Evolutionary conservation across 2,888 invertebrate species (phyloP).

Genomic region (Eupithecia abbreviata): DNA sequence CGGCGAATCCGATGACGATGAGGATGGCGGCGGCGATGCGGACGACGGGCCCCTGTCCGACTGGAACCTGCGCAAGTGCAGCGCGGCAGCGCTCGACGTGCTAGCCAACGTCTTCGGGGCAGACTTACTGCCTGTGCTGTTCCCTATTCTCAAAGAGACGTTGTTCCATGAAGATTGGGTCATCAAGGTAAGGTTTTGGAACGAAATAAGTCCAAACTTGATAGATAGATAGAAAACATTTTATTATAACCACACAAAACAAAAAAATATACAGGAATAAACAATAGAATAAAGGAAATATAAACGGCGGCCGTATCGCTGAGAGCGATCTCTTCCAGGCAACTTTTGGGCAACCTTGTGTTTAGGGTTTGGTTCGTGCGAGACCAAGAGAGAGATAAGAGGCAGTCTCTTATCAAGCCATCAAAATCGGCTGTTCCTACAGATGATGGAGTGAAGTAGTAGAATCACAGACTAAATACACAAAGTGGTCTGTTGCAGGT

Average conservation of each 20-base stretch:
- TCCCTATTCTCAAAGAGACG: conserved; percentile 98
- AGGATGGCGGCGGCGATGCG: conserved; percentile 90
- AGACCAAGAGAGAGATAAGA: no score
- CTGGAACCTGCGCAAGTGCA: conserved; percentile 99
- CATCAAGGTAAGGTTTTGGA: conserved; percentile 88
- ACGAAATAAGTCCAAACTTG: neutral
- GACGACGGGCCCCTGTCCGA: conserved; percentile 96
- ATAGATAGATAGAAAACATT: no score
- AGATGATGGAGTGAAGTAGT: neutral
- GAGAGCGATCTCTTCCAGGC: no score
- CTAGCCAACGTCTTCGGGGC: conserved; percentile 98
- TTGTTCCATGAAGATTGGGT: conserved; percentile 98
- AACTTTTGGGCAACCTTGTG: neutral
- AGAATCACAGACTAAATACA: no score
- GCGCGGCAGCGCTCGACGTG: conserved; percentile 98
- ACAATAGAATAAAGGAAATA: no score
- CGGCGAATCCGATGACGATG: conserved; percentile 88
- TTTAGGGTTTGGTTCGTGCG: neutral
- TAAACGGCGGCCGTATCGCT: no score
- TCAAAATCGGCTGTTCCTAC: neutral
- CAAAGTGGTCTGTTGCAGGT: no score
- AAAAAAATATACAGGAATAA: no score
- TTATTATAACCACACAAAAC: no score
- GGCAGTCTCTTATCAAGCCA: neutral
- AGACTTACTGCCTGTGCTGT: conserved; percentile 94